Conservation (phyloP, 2,113 vertebrate genomes). For the Acrocephalus kingi region DNA sequence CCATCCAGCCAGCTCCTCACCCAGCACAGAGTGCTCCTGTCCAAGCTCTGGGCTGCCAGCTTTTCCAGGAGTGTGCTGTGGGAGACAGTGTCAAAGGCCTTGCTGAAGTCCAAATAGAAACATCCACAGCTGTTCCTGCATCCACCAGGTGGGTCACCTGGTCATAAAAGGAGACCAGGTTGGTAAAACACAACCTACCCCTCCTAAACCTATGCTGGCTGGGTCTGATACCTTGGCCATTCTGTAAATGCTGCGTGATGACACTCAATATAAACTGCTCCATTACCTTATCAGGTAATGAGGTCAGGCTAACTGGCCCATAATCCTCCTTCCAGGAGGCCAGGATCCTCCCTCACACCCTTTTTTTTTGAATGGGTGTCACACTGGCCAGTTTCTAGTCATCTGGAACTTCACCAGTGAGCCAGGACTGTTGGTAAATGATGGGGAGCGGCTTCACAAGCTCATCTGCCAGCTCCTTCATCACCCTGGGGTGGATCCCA, state of each 20-base stretch:
- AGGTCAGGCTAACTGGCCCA: neutral
- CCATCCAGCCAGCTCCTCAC: no score
- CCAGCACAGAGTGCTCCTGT: no score
- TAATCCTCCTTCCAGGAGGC: no score
- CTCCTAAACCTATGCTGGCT: neutral
- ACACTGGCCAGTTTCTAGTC: neutral
- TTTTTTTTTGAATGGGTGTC: neutral
- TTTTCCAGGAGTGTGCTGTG: no score
- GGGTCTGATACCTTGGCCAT: neutral
- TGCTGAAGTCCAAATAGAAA: neutral
- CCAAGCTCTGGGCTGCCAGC: no score
- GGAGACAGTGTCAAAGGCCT: no score
- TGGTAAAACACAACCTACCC: neutral
- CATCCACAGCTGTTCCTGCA: neutral
- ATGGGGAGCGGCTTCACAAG: neutral
- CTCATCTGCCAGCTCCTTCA: neutral
- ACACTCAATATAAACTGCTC: neutral
- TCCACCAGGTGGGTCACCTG: neutral
- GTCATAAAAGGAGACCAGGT: neutral
- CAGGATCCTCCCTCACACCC: neutral
- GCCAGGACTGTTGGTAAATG: neutral
- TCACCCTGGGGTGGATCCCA: neutral
- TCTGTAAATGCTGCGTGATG: neutral
- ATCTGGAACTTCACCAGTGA: neutral
- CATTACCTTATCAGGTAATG: neutral